Evolutionary conservation across 1,140 invertebrate genomes (phyloP).

Genomic region (Teleogryllus occipitalis): DNA sequence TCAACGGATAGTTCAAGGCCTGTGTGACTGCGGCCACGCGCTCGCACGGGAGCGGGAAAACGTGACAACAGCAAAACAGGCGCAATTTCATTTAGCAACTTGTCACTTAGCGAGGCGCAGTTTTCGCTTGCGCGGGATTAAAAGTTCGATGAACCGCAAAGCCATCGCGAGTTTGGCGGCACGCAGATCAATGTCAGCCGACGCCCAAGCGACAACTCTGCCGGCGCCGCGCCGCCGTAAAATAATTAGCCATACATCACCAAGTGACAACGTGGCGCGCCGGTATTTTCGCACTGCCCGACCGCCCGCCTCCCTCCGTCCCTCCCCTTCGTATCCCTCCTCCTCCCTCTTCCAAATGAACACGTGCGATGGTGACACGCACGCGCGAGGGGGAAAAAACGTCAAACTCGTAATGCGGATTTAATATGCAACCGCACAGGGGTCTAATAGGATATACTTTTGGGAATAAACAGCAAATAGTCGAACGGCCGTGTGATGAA

Average conservation of each 20-base stretch:
- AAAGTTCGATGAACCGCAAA: conserved; percentile 1
- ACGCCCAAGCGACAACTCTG: neutral
- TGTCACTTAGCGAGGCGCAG: neutral
- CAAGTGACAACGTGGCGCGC: neutral
- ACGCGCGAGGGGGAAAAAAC: no score
- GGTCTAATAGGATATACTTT: no score
- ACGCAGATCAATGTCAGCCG: neutral
- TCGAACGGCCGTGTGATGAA: no score
- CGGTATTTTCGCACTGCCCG: neutral
- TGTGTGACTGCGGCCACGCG: neutral
- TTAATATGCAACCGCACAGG: neutral
- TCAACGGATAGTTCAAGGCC: no score
- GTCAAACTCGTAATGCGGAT: neutral
- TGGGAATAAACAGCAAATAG: no score
- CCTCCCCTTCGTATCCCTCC: no score
- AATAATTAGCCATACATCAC: conserved; percentile 5
- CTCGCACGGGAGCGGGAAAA: neutral
- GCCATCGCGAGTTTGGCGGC: neutral
- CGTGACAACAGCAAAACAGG: neutral
- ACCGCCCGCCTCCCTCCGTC: no score
- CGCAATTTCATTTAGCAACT: conserved; percentile 4
- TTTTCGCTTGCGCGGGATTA: neutral
- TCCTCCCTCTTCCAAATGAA: neutral
- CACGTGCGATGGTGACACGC: neutral
- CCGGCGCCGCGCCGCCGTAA: neutral